phyloP scores from a whole-genome alignment of 2,888 invertebrate species.

The Bedellia somnulentella region DNA sequence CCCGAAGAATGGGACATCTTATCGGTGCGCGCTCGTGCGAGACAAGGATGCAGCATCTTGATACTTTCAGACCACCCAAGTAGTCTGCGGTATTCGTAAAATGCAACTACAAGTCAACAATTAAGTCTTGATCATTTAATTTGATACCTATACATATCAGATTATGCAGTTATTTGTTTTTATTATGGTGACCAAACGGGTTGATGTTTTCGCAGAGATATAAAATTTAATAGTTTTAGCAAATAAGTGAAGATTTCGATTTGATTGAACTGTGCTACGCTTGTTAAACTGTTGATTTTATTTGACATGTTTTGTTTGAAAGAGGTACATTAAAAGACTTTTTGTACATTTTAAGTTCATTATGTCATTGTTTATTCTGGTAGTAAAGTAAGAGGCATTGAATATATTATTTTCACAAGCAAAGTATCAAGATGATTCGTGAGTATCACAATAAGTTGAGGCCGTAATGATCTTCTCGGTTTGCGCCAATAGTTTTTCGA shows the following conservation, averaged over 20 bases:
- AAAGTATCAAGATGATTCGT: conserved; percentile 25
- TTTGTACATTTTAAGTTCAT: no score
- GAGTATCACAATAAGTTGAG: conserved; percentile 15
- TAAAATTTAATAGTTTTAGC: conserved; percentile 3
- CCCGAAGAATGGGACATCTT: no score
- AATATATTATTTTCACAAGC: no score
- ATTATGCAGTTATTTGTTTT: conserved; percentile 5
- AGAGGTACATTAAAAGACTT: no score
- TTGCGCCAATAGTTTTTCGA: conserved; percentile 54
- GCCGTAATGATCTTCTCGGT: conserved; percentile 32
- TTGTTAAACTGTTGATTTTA: no score
- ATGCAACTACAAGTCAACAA: conserved; percentile 17
- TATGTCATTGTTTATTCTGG: no score
- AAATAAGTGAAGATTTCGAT: not conserved
- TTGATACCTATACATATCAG: no score
- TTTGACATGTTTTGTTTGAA: no score
- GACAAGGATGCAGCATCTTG: conserved; percentile 14
- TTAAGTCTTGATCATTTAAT: conserved; percentile 38
- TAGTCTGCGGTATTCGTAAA: conserved; percentile 28
- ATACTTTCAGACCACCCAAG: conserved; percentile 47
- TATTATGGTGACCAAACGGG: conserved; percentile 4
- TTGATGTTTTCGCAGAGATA: conserved; percentile 2
- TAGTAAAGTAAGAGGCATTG: no score
- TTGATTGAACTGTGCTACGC: conserved; percentile 7
- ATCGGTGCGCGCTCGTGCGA: conserved; percentile 17